Evolutionary conservation across 2,797 vertebrate species (phyloP).

Genomic region (Diplodus sargus): DNA sequence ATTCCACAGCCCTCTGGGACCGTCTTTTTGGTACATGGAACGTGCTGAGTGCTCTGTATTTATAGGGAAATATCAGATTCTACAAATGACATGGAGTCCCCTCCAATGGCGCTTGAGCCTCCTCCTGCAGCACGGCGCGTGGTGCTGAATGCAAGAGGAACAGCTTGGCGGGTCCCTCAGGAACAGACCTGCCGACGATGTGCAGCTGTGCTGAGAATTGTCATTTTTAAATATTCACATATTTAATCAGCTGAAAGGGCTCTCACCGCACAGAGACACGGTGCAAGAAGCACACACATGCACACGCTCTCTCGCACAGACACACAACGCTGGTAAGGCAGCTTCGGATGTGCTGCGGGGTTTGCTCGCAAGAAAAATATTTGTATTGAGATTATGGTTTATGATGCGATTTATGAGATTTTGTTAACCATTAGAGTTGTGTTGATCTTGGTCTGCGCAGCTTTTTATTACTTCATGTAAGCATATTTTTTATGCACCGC

Average conservation of each 20-base stretch:
- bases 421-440: slow-evolving; percentile 35
- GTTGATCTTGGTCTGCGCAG: slow-evolving; percentile 43
- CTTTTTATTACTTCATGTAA: slow-evolving; percentile 18
- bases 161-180: slow-evolving; percentile 85
- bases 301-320: slow-evolving; percentile 11
- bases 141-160: slow-evolving; percentile 79
- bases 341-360: slow-evolving; percentile 34
- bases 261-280: slow-evolving; percentile 67
- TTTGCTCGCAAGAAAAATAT: slow-evolving; percentile 48
- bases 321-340: slow-evolving; percentile 12
- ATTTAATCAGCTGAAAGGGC: slow-evolving; percentile 85
- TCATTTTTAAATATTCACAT: slow-evolving; percentile 89
- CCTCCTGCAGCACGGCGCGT: slow-evolving; percentile 76
- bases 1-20: slow-evolving; percentile 69
- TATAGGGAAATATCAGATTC: slow-evolving; percentile 72
- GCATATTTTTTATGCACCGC: slow-evolving; percentile 21
- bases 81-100: slow-evolving; percentile 77
- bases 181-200: slow-evolving; percentile 80
- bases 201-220: slow-evolving; percentile 86
- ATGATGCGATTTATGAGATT: slow-evolving; percentile 45
- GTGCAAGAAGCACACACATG: slow-evolving; percentile 10
- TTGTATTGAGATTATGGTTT: slow-evolving; percentile 50
- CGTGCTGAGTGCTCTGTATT: slow-evolving; percentile 76
- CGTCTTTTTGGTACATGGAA: slow-evolving; percentile 51
- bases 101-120: slow-evolving; percentile 77